Base-by-base conservation (phyloP, 2,888 invertebrate genomes). In the Brachycybe producta region DNA sequence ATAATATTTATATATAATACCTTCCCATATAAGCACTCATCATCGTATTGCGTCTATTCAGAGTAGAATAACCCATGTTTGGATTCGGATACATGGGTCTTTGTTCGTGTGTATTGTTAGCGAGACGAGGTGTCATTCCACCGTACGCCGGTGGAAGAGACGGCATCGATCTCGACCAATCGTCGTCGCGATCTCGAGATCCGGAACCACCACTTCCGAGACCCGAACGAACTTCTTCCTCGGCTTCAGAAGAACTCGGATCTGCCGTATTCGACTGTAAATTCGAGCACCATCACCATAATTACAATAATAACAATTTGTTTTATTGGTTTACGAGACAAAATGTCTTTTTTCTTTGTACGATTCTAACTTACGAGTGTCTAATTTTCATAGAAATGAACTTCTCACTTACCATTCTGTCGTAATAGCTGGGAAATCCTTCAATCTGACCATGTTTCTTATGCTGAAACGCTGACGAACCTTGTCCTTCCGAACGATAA, bases 221-320 rank as follows among this genome's bases (percentile, higher is more conserved):
- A 40, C 11, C 39, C 4, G 17, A 15, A 15, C 15, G n/a, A n/a
- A 15, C 41, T 5, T 49, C 49, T 5, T 49, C 49, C 3, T 49
- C 49, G 23, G 26, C 42, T 19, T 49, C 49, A n/a, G 49, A 49
- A 7, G 42, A 42, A 34, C 49, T 49, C 23, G 8, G 34, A 4
- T 49, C 49, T 3, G 35, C 23, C n/a, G 13, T 17, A 7, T 41
- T 23, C 7, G 19, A 21, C 47, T 47, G 19, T 11, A 43, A 43
- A 11, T 32, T n/a, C n/a, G n/a, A n/a, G n/a, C n/a, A n/a, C n/a
- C n/a, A n/a, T n/a, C n/a, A n/a, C n/a, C n/a, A n/a, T n/a, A n/a
- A n/a, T n/a, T n/a, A n/a, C n/a, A n/a, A n/a, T n/a, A n/a, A n/a
- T n/a, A n/a, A n/a, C n/a, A n/a, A n/a, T n/a, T n/a, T n/a, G n/a